Evolutionary conservation across 2,888 invertebrate species (phyloP), one percentile per base, ranked within the genome.

Genomic region (Xanthorhoe designata): DNA sequence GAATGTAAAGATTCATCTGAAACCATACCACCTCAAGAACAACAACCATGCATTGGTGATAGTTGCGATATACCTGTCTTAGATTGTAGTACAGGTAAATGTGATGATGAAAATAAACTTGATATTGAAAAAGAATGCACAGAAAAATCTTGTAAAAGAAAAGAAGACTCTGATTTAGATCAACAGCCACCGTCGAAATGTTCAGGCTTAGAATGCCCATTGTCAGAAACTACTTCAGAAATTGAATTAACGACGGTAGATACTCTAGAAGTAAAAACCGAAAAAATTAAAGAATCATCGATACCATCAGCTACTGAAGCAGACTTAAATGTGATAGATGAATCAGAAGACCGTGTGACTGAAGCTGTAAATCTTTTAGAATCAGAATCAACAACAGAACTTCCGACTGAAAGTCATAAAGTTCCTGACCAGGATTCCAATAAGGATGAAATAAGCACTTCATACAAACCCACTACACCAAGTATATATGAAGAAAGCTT

Each of bases 71-170:
- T 61, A 63, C 67, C 74, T 73, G 45, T 70, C 67, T 56, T 68
- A 15, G 64, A 66, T 45, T 77, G 77, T 38, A 60, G 18, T 17
- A 56, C 32, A 57, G 63, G 55, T 6, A 54, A 65, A 47, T 74
- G 74, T 49, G 62, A 45, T 35, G 32, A 54, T 19, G 52, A 57
- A 18, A 77, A 80, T 60, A 73, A 78, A 35, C 53, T 55, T 42
- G 70, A 75, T 18, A 69, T 75, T 35, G 66, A 73, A 68, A 68
- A 73, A 64, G 84, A 84, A 66, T 90, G 91, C 64, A 73, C 67
- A 19, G 85, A 81, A 60, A 84, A 83, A 67, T 76, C 75, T 32
- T 92, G 92, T 72, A 81, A 79, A 73, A 81, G 82, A 58, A 84
- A 85, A 69, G 85, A 86, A 66, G 70, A 65, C 51, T 17, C 78